Evolutionary conservation across 1,140 invertebrate genomes (phyloP).

Genomic region (Leptinotarsa defecta): DNA sequence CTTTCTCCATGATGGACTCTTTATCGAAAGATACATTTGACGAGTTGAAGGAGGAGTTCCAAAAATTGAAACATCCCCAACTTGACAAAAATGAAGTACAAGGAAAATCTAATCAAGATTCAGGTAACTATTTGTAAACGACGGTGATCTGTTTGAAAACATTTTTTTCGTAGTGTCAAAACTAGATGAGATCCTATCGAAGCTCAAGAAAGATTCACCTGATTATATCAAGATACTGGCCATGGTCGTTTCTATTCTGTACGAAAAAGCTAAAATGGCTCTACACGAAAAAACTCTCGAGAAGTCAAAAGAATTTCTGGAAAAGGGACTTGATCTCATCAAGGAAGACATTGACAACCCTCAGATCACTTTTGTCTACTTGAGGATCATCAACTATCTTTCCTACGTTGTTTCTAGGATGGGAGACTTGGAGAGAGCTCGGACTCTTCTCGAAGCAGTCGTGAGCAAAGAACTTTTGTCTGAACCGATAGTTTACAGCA

Average conservation of each 20-base stretch:
- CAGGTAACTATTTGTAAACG: slow-evolving; percentile 18
- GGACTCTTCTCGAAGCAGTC: slow-evolving; percentile 40
- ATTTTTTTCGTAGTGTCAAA: slow-evolving; percentile 20
- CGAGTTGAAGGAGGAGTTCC: slow-evolving; percentile 17
- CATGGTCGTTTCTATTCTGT: slow-evolving; percentile 49
- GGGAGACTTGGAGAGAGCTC: slow-evolving; percentile 43
- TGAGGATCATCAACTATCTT: slow-evolving; percentile 90
- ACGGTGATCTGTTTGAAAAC: neutral
- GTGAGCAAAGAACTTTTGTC: slow-evolving; percentile 32
- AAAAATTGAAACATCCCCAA: slow-evolving; percentile 2
- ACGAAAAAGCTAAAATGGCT: slow-evolving; percentile 50
- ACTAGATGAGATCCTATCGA: slow-evolving; percentile 18
- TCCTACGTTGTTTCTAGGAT: slow-evolving; percentile 55
- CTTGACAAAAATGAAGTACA: neutral
- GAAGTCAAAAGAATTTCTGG: slow-evolving; percentile 36
- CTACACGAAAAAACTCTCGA: slow-evolving; percentile 31
- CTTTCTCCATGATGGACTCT: neutral
- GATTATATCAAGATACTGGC: slow-evolving; percentile 38
- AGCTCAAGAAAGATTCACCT: slow-evolving; percentile 9
- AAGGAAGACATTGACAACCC: slow-evolving; percentile 40
- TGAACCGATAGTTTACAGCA: slow-evolving; percentile 42
- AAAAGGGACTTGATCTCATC: slow-evolving; percentile 43
- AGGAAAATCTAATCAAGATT: slow-evolving; percentile 14
- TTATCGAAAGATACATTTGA: neutral
- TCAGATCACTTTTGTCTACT: slow-evolving; percentile 62